phyloP scores from a whole-genome alignment of 2,113 vertebrate genomes.

The Sigmodon hispidus region DNA sequence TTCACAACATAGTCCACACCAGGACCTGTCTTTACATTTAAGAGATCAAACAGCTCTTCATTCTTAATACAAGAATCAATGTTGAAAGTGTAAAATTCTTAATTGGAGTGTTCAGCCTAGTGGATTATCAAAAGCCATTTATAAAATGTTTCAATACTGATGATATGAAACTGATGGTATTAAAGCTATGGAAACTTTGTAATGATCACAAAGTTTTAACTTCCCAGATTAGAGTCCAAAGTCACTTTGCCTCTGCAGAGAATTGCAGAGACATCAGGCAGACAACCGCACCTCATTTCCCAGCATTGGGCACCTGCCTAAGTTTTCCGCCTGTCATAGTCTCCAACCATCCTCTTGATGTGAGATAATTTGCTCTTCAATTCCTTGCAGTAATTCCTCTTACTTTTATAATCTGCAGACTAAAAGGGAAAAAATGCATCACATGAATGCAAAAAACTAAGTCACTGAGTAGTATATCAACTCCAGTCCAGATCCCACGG shows the following conservation, averaged over 20 bases:
- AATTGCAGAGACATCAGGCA: neutral
- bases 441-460: conserved; percentile 19
- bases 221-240: conserved; percentile 30
- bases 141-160: conserved; percentile 74
- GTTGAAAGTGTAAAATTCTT: conserved; percentile 50
- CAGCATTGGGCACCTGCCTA: neutral
- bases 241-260: conserved; percentile 50
- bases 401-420: conserved; percentile 90
- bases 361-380: conserved; percentile 91
- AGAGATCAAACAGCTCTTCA: conserved; percentile 20
- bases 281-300: neutral
- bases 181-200: conserved; percentile 64
- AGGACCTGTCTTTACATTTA: conserved; percentile 16
- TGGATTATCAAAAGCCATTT: conserved; percentile 62
- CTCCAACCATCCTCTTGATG: conserved; percentile 91
- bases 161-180: conserved; percentile 15
- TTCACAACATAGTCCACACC: neutral
- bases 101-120: conserved; percentile 54
- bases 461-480: neutral
- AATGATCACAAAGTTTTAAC: conserved; percentile 61
- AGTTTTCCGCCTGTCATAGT: conserved; percentile 88
- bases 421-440: conserved; percentile 61
- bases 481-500: neutral
- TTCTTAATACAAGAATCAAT: conserved; percentile 61
- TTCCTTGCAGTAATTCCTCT: conserved; percentile 89